Evolutionary conservation across 2,797 vertebrate species (phyloP).

Genomic region (Acipenser transmontanus): DNA sequence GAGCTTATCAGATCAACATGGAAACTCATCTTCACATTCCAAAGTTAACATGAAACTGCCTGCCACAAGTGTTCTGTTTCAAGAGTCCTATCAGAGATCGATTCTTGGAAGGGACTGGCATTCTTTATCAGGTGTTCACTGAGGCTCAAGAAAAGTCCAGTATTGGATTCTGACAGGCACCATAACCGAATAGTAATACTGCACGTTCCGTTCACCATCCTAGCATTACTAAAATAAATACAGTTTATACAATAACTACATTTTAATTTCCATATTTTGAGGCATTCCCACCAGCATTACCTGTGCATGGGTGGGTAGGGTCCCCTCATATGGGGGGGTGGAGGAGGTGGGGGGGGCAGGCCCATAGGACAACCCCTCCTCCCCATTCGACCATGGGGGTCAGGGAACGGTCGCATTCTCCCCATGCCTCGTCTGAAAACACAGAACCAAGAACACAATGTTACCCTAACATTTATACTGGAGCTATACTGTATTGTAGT

Average conservation of each 20-base stretch:
- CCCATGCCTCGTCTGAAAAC: constrained; percentile 55
- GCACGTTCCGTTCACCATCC: no score
- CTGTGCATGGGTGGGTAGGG: constrained; percentile 55
- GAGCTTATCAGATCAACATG: no score
- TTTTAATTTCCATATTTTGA: not conserved
- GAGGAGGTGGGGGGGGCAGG: constrained; percentile 45
- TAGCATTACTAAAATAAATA: not conserved
- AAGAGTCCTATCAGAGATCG: no score
- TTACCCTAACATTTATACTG: not conserved
- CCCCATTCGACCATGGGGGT: constrained; percentile 46
- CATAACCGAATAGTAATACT: no score
- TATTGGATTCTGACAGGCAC: no score
- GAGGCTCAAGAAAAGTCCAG: no score
- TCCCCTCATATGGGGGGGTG: constrained; percentile 48
- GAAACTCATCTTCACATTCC: no score
- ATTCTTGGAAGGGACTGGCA: no score
- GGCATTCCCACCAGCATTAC: constrained; percentile 26
- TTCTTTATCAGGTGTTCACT: no score
- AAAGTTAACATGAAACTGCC: no score
- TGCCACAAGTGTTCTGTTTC: no score
- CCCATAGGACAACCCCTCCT: constrained; percentile 45
- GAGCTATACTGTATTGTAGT: no score
- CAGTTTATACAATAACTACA: not conserved
- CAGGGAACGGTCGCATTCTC: constrained; percentile 60
- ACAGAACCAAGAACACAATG: not conserved